Evolutionary conservation across 2,113 vertebrate genomes (phyloP), one percentile per base, ranked within the genome.

Genomic region (Ochotona princeps): DNA sequence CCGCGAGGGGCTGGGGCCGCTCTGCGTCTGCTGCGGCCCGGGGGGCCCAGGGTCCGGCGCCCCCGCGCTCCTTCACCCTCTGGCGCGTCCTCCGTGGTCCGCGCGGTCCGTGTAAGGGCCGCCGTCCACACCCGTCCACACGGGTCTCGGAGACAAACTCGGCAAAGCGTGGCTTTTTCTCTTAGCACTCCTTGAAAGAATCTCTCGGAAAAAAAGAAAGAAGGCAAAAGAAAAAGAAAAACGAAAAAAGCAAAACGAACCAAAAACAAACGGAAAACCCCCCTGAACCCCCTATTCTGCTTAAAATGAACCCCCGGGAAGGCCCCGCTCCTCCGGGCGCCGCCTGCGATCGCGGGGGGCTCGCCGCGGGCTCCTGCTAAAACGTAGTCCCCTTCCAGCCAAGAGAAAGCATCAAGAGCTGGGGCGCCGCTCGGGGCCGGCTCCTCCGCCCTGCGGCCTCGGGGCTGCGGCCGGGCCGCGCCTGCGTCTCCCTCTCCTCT

Each of bases 121-220:
- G 38, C 38, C 38, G 38, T 44, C 38, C 38, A 44, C 38, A 44
- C 38, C 6, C 38, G 38, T 44, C 4, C 38, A 44, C 38, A 44
- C 38, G 98, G 96, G 97, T 98, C 98, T 98, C 96, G 98, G 98
- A 98, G 97, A 98, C 96, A 97, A 98, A 98, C 98, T 97, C 97
- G 97, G 96, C 97, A 96, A 98, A 97, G 97, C 91, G 92, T 96
- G 88, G 81, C 96, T 97, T 96, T 97, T 44, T 44, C 6, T 44
- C 38, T 44, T 98, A 98, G 97, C 96, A 97, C 97, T 98, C 96
- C 97, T 98, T 84, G 94, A 98, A 97, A 98, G 87, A 86, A 97
- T 97, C 97, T 98, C 97, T 97, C 94, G 96, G 97, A 98, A 98
- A 96, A 98, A 98, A 80, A 79, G 96, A 97, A 98, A 98, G 96